A percentile compares a stretch with the other conserved stretches of the same genome.
phyloP scores from a whole-genome alignment of 1,140 invertebrate species.

The Zaprionus lachaisei region DNA sequence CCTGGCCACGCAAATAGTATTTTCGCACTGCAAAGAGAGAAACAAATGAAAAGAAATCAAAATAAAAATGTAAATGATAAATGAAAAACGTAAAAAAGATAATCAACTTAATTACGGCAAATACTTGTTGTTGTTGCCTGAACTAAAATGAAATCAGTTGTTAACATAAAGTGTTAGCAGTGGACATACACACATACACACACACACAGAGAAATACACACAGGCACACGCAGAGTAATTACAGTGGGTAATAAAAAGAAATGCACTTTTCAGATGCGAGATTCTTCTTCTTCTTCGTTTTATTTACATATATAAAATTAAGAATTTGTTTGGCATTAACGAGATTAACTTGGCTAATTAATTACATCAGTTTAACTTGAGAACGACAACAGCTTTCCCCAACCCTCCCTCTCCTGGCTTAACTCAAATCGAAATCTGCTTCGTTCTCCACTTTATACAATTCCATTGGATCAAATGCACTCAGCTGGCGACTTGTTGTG shows the following conservation, averaged over 20 bases:
- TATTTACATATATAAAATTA: slow-evolving; percentile 39
- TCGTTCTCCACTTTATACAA: slow-evolving; percentile 62
- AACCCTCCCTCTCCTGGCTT: slow-evolving; percentile 3
- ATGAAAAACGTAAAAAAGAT: slow-evolving; percentile 15
- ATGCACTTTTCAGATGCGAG: slow-evolving; percentile 34
- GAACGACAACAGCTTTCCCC: slow-evolving; percentile 37
- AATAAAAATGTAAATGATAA: slow-evolving; percentile 66
- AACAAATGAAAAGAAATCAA: slow-evolving; percentile 55
- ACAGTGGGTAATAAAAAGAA: slow-evolving; percentile 36
- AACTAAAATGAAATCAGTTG: slow-evolving; percentile 28
- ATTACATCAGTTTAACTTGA: slow-evolving; percentile 42
- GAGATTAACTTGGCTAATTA: slow-evolving; percentile 62
- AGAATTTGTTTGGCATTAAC: slow-evolving; percentile 67
- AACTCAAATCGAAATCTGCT: slow-evolving; percentile 39
- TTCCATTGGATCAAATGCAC: slow-evolving; percentile 48
- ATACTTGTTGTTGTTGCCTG: slow-evolving; percentile 3
- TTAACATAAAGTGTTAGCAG: slow-evolving; percentile 24
- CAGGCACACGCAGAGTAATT: slow-evolving; percentile 22
- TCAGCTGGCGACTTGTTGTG: slow-evolving; percentile 13
- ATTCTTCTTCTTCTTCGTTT: slow-evolving; percentile 26
- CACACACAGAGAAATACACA: slow-evolving; percentile 23
- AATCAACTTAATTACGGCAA: slow-evolving; percentile 17
- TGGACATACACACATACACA: slow-evolving; percentile 9
- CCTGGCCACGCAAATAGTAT: slow-evolving; percentile 57
- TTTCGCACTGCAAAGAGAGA: slow-evolving; percentile 65